Base-by-base conservation (phyloP, 2,113 vertebrate species). In the Empidonax alnorum region DNA sequence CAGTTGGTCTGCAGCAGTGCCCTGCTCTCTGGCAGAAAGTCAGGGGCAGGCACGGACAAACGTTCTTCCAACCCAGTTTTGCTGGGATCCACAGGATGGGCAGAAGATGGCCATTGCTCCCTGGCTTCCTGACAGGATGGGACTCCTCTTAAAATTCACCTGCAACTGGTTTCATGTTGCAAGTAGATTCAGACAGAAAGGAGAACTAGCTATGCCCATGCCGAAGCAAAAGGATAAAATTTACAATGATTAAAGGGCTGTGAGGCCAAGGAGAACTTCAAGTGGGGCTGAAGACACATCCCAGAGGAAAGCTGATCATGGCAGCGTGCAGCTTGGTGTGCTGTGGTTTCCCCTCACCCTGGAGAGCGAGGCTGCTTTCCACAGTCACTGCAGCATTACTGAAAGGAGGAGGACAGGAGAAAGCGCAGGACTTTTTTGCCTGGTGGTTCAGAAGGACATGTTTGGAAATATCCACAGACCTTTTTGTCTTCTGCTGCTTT, bases 61-160 rank as follows among this genome's bases (percentile, higher is more conserved):
- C 12, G 0, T 42, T 55, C 24, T 81, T 14, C 68, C 6, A 3
- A 9, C 8, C 4, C 1, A 10, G 19, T 22, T 33, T 52, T 30
- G 4, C 20, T 0, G 4, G 42, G 17, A 15, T 44, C 31, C 39
- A 7, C 1, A 3, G 59, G 7, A 33, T 23, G 55, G 31, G 14
- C 50, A 66, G 59, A 52, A 59, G 10, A 59, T 3, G 13, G 12
- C 11, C 37, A 2, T n/a, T 59, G 8, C 35, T 89, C 33, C 42
- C 50, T 31, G 19, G 35, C 10, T 39, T 85, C 33, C 33, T 16
- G 5, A 2, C 3, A 30, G 11, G 13, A 30, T 61, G 41, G 7
- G 14, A 52, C 6, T 4, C 8, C 19, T 75, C 69, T 68, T n/a
- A 73, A 84, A 84, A 87, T 61, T 63, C 69, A 23, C 39, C 24